Conservation (phyloP, 2,888 invertebrate species). For the Podabrus alpinus region DNA sequence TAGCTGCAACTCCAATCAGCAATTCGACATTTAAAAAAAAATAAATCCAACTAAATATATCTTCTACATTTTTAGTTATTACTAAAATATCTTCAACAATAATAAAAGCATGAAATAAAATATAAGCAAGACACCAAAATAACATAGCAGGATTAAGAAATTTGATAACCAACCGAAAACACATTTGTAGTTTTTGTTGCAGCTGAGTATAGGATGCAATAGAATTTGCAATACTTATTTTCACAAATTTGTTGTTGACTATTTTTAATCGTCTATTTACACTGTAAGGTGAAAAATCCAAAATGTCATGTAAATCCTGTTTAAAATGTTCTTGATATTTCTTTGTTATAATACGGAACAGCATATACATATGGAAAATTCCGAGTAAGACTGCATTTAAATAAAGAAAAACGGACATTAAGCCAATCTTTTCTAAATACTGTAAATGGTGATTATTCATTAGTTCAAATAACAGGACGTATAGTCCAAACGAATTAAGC, state of each 20-base stretch:
- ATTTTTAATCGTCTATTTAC: background rate
- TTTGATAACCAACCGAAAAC: background rate
- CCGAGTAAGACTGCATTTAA: background rate
- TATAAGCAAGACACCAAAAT: background rate
- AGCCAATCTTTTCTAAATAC: background rate
- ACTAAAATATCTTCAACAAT: background rate
- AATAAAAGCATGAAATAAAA: background rate
- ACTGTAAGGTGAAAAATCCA: background rate
- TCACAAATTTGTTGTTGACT: background rate
- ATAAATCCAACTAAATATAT: background rate
- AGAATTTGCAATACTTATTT: background rate
- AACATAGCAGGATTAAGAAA: background rate
- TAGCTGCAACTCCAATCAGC: accelerated
- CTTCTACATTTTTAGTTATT: background rate
- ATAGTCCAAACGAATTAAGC: background rate
- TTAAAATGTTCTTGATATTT: background rate
- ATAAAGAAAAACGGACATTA: background rate
- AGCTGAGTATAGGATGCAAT: background rate
- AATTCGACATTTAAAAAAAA: background rate
- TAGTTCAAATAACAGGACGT: background rate
- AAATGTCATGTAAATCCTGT: background rate
- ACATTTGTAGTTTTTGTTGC: background rate
- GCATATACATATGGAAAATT: background rate
- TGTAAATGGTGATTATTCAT: background rate
- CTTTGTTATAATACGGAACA: background rate